phyloP scores from a whole-genome alignment of 2,888 invertebrate genomes.

The Hyalella azteca region DNA sequence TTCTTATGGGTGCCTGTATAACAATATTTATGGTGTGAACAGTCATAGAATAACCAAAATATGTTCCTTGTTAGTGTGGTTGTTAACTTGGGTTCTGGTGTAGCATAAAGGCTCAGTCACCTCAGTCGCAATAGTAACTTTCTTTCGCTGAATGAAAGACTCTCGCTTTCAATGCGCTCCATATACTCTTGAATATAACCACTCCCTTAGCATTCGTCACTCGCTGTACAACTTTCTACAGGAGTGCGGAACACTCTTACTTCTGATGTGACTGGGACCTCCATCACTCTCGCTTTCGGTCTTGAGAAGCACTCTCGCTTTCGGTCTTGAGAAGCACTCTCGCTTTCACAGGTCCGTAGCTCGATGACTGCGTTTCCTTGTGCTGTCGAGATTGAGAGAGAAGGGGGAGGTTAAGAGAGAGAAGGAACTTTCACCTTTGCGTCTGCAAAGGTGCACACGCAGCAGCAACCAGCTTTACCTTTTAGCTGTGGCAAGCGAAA shows the following conservation, averaged over 20 bases:
- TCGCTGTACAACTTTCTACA: neutral
- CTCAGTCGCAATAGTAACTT: too few species aligned
- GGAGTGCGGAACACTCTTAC: slow-evolving; percentile 7
- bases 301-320: slow-evolving; percentile 8
- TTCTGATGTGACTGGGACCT: neutral
- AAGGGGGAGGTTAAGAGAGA: too few species aligned
- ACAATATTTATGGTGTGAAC: too few species aligned
- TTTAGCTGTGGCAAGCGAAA: neutral
- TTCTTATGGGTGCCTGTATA: too few species aligned
- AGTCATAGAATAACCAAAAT: too few species aligned
- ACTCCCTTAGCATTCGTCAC: neutral
- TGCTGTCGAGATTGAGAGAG: slow-evolving; percentile 2
- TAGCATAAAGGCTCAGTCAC: too few species aligned
- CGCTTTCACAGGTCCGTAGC: slow-evolving; percentile 1
- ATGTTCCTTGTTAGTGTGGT: too few species aligned
- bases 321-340: slow-evolving; percentile 5
- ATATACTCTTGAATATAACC: neutral
- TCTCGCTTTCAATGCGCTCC: slow-evolving; percentile 24
- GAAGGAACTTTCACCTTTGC: neutral
- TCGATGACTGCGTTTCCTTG: slow-evolving; percentile 2
- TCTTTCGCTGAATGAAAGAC: neutral
- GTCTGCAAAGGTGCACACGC: neutral
- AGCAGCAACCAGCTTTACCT: neutral
- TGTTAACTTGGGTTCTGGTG: too few species aligned
- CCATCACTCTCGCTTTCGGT: slow-evolving; percentile 27